A percentile compares a stretch with the other conserved stretches of the same genome.
Evolutionary conservation across 1,140 invertebrate genomes (phyloP).

Genomic region (Drosophila parabipectinata): DNA sequence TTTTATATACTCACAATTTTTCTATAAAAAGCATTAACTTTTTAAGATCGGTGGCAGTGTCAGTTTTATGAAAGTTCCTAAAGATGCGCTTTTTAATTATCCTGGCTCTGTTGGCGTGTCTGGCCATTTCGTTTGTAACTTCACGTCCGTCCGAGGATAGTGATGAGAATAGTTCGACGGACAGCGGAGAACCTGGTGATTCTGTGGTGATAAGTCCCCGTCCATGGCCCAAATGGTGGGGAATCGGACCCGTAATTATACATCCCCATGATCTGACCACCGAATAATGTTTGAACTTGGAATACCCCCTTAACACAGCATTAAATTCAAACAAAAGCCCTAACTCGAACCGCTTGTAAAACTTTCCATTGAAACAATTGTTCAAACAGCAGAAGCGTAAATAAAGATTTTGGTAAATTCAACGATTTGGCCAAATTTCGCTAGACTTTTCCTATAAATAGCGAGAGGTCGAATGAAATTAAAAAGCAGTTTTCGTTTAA

Average conservation of each 20-base stretch:
- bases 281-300: neutral
- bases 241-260: conserved; percentile 16
- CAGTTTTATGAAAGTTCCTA: neutral
- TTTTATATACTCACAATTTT: neutral
- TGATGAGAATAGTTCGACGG: neutral
- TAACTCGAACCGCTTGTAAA: conserved; percentile 15
- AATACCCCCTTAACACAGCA: neutral
- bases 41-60: neutral
- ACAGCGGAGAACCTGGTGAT: neutral
- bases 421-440: conserved; percentile 5
- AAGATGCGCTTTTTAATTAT: conserved; percentile 14
- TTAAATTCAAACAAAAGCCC: neutral
- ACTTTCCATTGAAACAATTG: conserved; percentile 40
- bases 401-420: conserved; percentile 26
- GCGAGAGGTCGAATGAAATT: neutral
- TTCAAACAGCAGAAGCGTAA: conserved; percentile 28
- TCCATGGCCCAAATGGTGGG: conserved; percentile 6
- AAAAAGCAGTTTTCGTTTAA: conserved; percentile 28
- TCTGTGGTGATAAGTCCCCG: neutral
- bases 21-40: neutral
- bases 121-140: conserved; percentile 5
- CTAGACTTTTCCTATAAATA: conserved; percentile 23
- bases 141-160: neutral
- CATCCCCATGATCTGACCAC: neutral
- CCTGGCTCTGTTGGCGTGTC: neutral